Percentiles rank a stretch among this genome's conserved stretches.
Conservation (phyloP, 2,888 invertebrate species). For the Selenia dentaria region DNA sequence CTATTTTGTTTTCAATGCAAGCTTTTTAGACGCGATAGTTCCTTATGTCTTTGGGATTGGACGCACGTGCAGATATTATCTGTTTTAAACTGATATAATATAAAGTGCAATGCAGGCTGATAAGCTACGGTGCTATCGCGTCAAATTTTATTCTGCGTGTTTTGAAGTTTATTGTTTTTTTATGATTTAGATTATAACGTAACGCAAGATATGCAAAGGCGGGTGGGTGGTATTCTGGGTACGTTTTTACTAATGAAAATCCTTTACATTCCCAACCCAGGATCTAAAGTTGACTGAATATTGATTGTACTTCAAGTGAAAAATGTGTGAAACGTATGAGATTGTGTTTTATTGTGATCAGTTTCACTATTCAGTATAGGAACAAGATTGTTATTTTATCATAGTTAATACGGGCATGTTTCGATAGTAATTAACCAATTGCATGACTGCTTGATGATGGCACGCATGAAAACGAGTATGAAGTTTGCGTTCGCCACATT, state of each 20-base stretch:
- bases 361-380: too few species aligned
- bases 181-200: conserved; percentile 8
- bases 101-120: conserved; percentile 13
- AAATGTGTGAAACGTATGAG: neutral
- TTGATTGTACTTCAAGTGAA: neutral
- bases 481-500: too few species aligned
- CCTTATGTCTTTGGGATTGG: too few species aligned
- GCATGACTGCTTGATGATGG: too few species aligned
- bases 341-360: neutral
- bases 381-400: too few species aligned
- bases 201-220: conserved; percentile 4
- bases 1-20: too few species aligned
- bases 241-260: conserved; percentile 35
- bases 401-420: too few species aligned
- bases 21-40: too few species aligned
- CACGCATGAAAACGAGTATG: too few species aligned
- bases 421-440: too few species aligned
- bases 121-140: conserved; percentile 38
- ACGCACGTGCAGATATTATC: too few species aligned
- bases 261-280: conserved; percentile 65
- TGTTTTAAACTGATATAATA: too few species aligned
- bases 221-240: conserved; percentile 28
- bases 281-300: conserved; percentile 28
- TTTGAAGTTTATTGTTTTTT: conserved; percentile 20
- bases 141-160: conserved; percentile 14